These are phyloP conservation scores for Sericinus montela DNA, from an alignment of 2,888 invertebrate genomes.

Conservation along the genomic window DNA sequence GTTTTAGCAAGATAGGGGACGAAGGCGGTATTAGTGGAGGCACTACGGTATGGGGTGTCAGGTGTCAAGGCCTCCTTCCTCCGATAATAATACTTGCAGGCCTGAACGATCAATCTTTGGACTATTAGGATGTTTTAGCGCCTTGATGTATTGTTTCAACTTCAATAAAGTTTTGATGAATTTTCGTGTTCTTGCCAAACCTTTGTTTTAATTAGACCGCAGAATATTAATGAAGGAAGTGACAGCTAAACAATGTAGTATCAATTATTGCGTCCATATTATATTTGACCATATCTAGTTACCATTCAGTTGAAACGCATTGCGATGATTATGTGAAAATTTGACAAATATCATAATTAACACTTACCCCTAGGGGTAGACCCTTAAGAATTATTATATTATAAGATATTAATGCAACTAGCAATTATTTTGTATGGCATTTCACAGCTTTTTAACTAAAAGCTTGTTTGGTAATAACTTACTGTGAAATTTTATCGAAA, in stretches of 20 bases:
- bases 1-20: constrained; percentile 36
- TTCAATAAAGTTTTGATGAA: constrained; percentile 78
- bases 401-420: too few relatives aligned
- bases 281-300: too few relatives aligned
- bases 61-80: constrained; percentile 49
- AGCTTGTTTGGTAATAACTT: too few relatives aligned
- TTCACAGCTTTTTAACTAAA: too few relatives aligned
- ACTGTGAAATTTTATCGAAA: too few relatives aligned
- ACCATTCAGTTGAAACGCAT: too few relatives aligned
- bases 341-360: too few relatives aligned
- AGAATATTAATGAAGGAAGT: constrained; percentile 73
- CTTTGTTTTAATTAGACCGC: constrained; percentile 66
- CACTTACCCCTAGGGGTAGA: too few relatives aligned
- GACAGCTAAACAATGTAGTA: constrained; percentile 48
- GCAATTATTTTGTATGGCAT: too few relatives aligned
- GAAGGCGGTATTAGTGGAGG: constrained; percentile 27
- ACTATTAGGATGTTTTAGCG: constrained; percentile 74
- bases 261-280: neutral
- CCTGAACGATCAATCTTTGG: constrained; percentile 70
- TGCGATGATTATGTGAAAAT: too few relatives aligned
- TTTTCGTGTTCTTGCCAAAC: constrained; percentile 65
- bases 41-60: constrained; percentile 31
- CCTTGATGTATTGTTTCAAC: constrained; percentile 75
- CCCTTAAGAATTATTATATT: too few relatives aligned
- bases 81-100: constrained; percentile 58